A percentile compares a stretch with the other conserved stretches of the same genome.
phyloP scores from a whole-genome alignment of 2,888 invertebrate genomes.

The Lasioglossum oenotherae region DNA sequence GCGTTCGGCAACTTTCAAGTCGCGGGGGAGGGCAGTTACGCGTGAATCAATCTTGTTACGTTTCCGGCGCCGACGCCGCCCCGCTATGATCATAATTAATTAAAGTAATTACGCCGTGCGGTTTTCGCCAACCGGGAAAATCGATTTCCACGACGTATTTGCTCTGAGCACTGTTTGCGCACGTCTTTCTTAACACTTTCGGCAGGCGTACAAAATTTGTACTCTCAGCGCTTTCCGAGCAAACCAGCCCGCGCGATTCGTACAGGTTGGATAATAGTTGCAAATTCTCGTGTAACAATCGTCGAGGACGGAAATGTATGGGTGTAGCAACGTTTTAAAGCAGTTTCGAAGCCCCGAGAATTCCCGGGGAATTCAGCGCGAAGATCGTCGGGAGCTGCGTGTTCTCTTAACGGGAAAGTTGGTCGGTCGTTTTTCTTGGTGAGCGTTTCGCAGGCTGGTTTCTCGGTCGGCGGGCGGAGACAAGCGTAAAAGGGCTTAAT shows the following conservation, averaged over 20 bases:
- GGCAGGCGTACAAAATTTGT: background rate
- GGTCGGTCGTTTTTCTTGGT: constrained; percentile 5
- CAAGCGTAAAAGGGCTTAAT: constrained; percentile 71
- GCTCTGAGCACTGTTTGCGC: background rate
- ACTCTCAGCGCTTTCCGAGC: background rate
- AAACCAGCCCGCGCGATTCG: background rate
- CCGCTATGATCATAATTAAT: constrained; percentile 53
- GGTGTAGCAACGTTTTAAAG: background rate
- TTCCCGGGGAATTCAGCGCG: background rate
- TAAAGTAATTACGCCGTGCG: constrained; percentile 44
- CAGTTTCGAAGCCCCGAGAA: background rate
- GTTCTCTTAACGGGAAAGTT: constrained; percentile 18
- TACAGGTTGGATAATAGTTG: background rate
- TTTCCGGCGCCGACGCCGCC: constrained; percentile 34
- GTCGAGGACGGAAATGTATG: background rate
- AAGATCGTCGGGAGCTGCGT: background rate
- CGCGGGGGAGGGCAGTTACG: constrained; percentile 42
- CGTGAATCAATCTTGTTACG: constrained; percentile 57
- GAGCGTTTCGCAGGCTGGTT: constrained; percentile 15
- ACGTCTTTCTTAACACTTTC: background rate
- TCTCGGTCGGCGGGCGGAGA: constrained; percentile 30
- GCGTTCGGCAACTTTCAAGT: constrained; percentile 55
- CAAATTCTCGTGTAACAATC: background rate
- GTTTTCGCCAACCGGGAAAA: constrained; percentile 18
- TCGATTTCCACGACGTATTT: constrained; percentile 9